These are phyloP conservation scores for Passer domesticus DNA, from an alignment of 2,113 vertebrate species.

Conservation along the genomic window DNA sequence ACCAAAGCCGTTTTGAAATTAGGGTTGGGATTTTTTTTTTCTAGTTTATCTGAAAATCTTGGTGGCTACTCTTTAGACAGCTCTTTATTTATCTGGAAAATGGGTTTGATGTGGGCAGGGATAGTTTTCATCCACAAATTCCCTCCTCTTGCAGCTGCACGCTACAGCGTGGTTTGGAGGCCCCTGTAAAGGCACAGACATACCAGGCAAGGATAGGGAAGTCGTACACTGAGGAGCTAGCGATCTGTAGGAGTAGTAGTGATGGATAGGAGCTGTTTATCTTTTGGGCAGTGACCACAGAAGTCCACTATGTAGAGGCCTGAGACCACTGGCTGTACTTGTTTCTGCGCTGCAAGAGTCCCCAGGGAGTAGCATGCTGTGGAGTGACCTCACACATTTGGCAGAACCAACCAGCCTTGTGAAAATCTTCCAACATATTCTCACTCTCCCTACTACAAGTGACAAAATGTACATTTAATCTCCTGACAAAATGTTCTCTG, in stretches of 20 bases:
- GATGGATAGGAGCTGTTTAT: not conserved
- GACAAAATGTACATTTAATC: not conserved
- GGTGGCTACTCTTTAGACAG: not conserved
- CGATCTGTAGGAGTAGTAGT: not conserved
- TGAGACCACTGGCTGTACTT: not conserved
- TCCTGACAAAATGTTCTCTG: not conserved
- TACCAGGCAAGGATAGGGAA: not conserved
- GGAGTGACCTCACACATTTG: not conserved
- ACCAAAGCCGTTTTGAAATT: not conserved
- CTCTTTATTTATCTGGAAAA: not conserved
- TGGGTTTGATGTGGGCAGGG: not conserved
- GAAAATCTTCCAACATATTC: not conserved
- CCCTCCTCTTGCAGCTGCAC: not conserved
- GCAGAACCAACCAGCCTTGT: not conserved
- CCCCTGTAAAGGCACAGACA: not conserved
- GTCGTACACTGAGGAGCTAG: accelerated
- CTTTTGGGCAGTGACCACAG: not conserved
- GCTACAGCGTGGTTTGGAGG: accelerated
- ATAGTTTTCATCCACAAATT: not conserved
- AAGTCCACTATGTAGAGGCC: not conserved
- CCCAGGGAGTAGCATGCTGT: not conserved
- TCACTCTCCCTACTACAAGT: not conserved
- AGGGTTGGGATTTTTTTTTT: not conserved
- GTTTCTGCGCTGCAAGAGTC: not conserved
- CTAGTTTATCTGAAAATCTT: not conserved